These are phyloP conservation scores for Plectus sambesii DNA, from an alignment of 1,140 invertebrate genomes.

Conservation along the genomic window DNA sequence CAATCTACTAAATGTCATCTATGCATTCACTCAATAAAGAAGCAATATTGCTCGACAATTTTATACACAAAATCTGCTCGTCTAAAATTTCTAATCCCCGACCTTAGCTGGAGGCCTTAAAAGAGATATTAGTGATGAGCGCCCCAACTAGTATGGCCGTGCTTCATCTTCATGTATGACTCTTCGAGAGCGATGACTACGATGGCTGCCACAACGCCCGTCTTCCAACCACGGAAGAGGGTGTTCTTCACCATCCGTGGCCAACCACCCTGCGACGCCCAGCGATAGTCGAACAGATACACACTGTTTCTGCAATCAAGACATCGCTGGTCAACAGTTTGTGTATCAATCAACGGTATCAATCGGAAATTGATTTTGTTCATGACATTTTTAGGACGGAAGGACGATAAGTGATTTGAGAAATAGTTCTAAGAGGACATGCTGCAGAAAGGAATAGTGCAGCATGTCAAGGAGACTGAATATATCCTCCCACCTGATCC, in stretches of 20 bases:
- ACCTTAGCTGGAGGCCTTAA: no score
- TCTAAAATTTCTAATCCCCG: no score
- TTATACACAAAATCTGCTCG: no score
- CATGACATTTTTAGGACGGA: no score
- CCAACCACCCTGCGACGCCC: conserved; percentile 25
- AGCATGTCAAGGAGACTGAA: conserved; percentile 13
- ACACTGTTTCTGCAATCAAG: no score
- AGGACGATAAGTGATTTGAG: background rate
- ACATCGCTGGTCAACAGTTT: no score
- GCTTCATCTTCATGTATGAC: conserved; percentile 14
- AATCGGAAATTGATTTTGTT: no score
- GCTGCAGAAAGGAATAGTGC: conserved; percentile 11
- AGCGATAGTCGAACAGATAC: no score
- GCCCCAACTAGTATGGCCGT: conserved; percentile 21
- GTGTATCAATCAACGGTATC: no score
- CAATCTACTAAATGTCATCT: no score
- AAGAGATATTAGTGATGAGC: conserved; percentile 25
- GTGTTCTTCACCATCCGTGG: conserved; percentile 15
- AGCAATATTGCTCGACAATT: no score
- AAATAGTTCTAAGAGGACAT: conserved; percentile 9
- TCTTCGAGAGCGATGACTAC: conserved; percentile 22
- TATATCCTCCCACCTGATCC: conserved; percentile 26
- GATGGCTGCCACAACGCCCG: conserved; percentile 20
- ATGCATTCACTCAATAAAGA: no score
- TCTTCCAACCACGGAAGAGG: conserved; percentile 24